These are phyloP conservation scores for Chelonus insularis DNA, from an alignment of 1,140 invertebrate genomes.

Conservation along the genomic window DNA sequence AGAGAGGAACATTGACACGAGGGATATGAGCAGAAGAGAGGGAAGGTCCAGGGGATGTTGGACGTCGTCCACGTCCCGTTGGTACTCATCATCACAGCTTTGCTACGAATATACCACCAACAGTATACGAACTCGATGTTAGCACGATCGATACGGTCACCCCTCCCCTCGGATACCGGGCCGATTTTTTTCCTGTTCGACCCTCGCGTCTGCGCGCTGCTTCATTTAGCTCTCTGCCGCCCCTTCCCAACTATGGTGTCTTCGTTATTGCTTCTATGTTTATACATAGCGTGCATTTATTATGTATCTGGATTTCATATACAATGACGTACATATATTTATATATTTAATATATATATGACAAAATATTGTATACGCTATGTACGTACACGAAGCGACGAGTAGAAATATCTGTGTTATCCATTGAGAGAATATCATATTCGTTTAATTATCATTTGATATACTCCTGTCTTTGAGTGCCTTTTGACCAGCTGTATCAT, in stretches of 20 bases:
- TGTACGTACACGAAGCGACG: too few species aligned
- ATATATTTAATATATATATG: too few species aligned
- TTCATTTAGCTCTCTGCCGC: slow-evolving; percentile 9
- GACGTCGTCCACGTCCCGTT: slow-evolving; percentile 30
- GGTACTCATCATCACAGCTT: slow-evolving; percentile 23
- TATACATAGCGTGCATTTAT: slow-evolving; percentile 32
- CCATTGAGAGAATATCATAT: too few species aligned
- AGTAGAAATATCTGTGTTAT: too few species aligned
- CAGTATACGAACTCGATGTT: slow-evolving; percentile 46
- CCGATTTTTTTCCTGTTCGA: slow-evolving; percentile 57
- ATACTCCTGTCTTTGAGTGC: too few species aligned
- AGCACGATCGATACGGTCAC: slow-evolving; percentile 56
- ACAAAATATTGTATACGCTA: too few species aligned
- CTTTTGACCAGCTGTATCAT: too few species aligned
- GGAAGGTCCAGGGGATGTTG: slow-evolving; percentile 24
- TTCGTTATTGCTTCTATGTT: slow-evolving; percentile 31
- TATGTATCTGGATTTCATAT: too few species aligned
- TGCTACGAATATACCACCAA: slow-evolving; percentile 35
- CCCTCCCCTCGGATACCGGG: slow-evolving; percentile 35
- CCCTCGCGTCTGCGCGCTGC: slow-evolving; percentile 45
- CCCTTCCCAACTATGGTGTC: slow-evolving; percentile 13
- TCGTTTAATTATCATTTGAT: too few species aligned
- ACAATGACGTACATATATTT: too few species aligned
- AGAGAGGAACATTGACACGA: neutral
- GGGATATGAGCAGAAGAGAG: slow-evolving; percentile 7